These are phyloP conservation scores for Flexamia atlantica DNA, from an alignment of 2,888 invertebrate genomes.

Conservation along the genomic window DNA sequence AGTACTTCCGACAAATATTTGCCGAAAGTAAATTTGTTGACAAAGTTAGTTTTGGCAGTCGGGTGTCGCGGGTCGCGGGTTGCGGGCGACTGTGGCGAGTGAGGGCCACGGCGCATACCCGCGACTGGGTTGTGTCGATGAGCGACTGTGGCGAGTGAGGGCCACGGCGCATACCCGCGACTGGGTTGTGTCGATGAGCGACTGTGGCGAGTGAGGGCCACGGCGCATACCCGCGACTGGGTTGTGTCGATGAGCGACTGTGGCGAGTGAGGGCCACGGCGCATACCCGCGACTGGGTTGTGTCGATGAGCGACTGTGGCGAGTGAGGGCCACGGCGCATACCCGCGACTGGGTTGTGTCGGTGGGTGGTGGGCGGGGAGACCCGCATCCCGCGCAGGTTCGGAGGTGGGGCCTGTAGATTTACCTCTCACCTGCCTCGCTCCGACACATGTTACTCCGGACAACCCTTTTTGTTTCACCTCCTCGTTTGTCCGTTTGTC, in stretches of 20 bases:
- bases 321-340: too few relatives aligned
- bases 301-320: neutral
- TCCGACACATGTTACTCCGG: constrained; percentile 47
- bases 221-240: constrained; percentile 41
- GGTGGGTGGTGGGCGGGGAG: neutral
- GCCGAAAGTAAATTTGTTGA: too few relatives aligned
- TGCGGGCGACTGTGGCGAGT: too few relatives aligned
- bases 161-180: too few relatives aligned
- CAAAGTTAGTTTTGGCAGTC: too few relatives aligned
- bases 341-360: neutral
- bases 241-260: neutral
- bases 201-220: neutral
- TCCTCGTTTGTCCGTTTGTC: constrained; percentile 40
- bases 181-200: neutral
- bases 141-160: neutral
- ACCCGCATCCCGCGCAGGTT: constrained; percentile 30
- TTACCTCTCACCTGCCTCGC: constrained; percentile 36
- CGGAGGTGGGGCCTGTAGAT: constrained; percentile 42
- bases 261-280: neutral
- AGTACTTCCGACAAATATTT: too few relatives aligned
- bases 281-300: neutral
- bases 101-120: neutral
- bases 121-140: neutral
- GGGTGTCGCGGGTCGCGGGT: too few relatives aligned
- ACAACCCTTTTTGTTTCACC: constrained; percentile 51